A percentile compares a stretch with the other conserved stretches of the same genome.
These are phyloP conservation scores for Gadopsis bispinosus DNA, from an alignment of 2,797 vertebrate species.

Conservation along the genomic window DNA sequence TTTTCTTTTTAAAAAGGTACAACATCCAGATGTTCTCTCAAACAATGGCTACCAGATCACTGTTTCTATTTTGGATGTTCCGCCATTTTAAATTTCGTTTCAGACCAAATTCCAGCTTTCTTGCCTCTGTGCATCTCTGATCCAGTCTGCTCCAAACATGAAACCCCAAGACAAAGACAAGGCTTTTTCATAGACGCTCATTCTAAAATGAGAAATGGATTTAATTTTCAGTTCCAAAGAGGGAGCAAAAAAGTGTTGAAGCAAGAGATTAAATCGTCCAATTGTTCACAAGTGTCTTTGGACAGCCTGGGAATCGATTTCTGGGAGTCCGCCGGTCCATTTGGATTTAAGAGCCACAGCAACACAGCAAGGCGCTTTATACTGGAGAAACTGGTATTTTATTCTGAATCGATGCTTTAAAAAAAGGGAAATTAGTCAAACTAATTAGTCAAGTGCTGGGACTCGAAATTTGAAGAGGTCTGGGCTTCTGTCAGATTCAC, in stretches of 20 bases:
- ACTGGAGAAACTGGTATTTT: not conserved
- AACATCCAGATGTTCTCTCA: too few relatives aligned
- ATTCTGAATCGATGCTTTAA: not conserved
- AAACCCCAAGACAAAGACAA: not conserved
- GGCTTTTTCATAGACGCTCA: not conserved
- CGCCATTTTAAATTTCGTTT: too few relatives aligned
- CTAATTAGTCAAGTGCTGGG: not conserved
- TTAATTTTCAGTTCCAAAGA: not conserved
- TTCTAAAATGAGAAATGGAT: too few relatives aligned
- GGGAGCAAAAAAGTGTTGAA: not conserved
- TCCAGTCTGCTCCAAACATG: not conserved
- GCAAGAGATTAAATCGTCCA: not conserved
- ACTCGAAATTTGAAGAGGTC: not conserved
- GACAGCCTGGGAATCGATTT: not conserved
- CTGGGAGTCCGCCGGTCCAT: not conserved
- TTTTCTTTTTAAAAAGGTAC: too few relatives aligned
- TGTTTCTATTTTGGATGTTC: too few relatives aligned
- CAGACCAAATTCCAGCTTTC: not conserved
- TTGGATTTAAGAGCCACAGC: not conserved
- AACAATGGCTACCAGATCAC: too few relatives aligned
- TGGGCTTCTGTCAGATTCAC: not conserved
- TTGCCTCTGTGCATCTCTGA: not conserved
- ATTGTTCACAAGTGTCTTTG: not conserved
- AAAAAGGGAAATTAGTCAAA: not conserved
- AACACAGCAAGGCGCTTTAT: not conserved